Base-by-base conservation (phyloP, 2,797 vertebrate species). In the Cetoscarus ocellatus region DNA sequence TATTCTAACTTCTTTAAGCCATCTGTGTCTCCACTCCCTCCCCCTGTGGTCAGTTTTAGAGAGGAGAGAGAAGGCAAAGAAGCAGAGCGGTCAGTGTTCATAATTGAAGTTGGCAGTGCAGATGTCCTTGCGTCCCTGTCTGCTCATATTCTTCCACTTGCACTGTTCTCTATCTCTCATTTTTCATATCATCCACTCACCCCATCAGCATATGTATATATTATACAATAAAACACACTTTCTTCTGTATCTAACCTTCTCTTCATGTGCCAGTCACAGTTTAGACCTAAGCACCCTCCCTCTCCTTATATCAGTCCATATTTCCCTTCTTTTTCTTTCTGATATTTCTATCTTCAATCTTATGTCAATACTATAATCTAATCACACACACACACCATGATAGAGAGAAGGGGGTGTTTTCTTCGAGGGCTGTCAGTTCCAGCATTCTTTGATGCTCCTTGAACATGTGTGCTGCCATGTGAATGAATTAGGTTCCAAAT, bases 21-120 rank as follows among this genome's bases (percentile, higher is more conserved):
- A 83, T 87, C 85, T 85, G 84, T 71, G 65, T 85, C 52, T 58
- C 35, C 38, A 7, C 38, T 76, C 19, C 7, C 70, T 74, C 38
- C 60, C 42, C 35, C 70, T 79, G 40, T 80, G 71, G 80, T 77
- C 67, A 80, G 70, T 86, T 39, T 56, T 71, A 75, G 50, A 71
- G 43, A 53, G 74, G 40, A 38, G 40, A 50, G 48, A 53, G 50
- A 51, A 70, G 51, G 61, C 18, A 18, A 57, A 52, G 9, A 52
- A 52, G 64, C 62, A 73, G 69, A 70, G 76, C 59, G 51, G 77
- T 82, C 69, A 73, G 69, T 83, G 71, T 86, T 88, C 67, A 78
- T 90, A 89, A 86, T 88, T 85, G 66, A 83, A 81, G 68, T 67
- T 86, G 87, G 71, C 84, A 83, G 70, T 80, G 52, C 86, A 85